Conservation (phyloP, 2,797 vertebrate species). For the Bryconaethiops microstoma region DNA sequence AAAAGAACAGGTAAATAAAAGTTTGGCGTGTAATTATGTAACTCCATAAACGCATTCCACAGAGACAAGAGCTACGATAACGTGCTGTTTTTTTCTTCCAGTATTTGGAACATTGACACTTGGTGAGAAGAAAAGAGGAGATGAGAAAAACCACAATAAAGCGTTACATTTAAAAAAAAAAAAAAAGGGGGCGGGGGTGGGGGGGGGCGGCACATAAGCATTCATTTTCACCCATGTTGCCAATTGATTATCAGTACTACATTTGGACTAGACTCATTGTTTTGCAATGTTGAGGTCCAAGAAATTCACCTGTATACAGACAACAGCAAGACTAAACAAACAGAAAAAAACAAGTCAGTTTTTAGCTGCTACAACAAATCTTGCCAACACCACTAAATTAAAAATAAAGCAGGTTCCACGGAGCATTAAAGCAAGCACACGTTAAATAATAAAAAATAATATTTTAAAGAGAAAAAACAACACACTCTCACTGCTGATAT, state of each 20-base stretch:
- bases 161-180: too few species aligned
- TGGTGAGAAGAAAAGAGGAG: neutral
- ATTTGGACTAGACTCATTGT: neutral
- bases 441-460: too few species aligned
- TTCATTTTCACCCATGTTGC: neutral
- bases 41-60: neutral
- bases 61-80: neutral
- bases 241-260: neutral
- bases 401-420: neutral
- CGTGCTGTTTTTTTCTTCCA: neutral
- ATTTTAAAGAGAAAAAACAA: neutral
- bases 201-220: too few species aligned
- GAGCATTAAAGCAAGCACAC: neutral
- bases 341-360: neutral
- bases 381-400: neutral
- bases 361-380: neutral
- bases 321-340: too few species aligned
- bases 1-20: neutral
- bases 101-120: neutral
- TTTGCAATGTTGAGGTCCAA: too few species aligned
- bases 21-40: neutral
- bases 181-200: too few species aligned
- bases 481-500: neutral
- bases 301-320: neutral
- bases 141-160: too few species aligned